These are phyloP conservation scores for Drosophila siamana DNA, from an alignment of 2,888 invertebrate species.

Conservation along the genomic window DNA sequence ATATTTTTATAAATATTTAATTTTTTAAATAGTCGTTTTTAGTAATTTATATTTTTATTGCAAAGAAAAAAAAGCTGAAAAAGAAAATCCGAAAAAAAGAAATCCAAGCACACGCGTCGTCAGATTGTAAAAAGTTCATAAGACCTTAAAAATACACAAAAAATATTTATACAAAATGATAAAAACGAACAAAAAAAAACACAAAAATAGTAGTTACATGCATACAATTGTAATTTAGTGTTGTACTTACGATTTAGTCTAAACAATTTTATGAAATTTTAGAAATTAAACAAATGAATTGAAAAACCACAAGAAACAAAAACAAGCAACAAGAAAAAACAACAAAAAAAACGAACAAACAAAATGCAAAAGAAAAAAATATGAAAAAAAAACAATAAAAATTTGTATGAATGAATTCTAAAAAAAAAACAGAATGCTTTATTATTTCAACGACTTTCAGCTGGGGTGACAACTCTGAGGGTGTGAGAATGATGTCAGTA, in stretches of 20 bases:
- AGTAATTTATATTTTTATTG: conserved; percentile 81
- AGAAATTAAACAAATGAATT: conserved; percentile 79
- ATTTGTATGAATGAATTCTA: conserved; percentile 84
- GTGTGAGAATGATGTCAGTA: neutral
- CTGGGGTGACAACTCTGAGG: conserved; percentile 15
- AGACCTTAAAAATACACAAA: conserved; percentile 54
- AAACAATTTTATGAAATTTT: conserved; percentile 83
- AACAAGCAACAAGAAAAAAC: conserved; percentile 56
- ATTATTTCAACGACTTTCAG: conserved; percentile 46
- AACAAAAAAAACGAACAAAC: conserved; percentile 63
- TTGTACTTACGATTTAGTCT: conserved; percentile 81
- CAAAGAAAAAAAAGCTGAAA: conserved; percentile 60
- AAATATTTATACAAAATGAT: conserved; percentile 68
- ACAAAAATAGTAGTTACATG: conserved; percentile 74
- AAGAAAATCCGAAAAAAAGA: conserved; percentile 44
- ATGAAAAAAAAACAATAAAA: conserved; percentile 79
- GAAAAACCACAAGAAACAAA: conserved; percentile 66
- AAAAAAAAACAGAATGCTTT: conserved; percentile 58
- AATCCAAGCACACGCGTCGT: conserved; percentile 40
- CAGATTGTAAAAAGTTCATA: conserved; percentile 75
- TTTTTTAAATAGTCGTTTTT: conserved; percentile 81
- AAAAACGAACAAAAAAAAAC: conserved; percentile 12
- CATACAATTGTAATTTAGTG: conserved; percentile 83
- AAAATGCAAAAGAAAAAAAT: conserved; percentile 72
- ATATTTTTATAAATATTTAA: conserved; percentile 72